Evolutionary conservation across 2,888 invertebrate genomes (phyloP).

Genomic region (Apamea epomidion): DNA sequence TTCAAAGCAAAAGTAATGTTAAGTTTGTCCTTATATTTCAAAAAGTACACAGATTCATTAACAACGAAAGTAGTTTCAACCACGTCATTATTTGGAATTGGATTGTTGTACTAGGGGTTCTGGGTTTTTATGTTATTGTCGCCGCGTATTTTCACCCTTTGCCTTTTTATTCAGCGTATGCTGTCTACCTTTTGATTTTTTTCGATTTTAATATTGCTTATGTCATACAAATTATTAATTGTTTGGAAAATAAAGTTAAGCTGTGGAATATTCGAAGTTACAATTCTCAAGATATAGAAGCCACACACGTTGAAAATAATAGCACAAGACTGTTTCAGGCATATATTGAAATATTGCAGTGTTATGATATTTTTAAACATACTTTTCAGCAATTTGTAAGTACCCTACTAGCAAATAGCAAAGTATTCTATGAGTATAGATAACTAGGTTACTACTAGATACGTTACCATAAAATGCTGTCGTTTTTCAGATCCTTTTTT

Average conservation of each 20-base stretch:
- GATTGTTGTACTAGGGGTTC: background rate
- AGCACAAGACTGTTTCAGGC: conserved; percentile 21
- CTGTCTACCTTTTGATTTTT: background rate
- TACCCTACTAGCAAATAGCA: background rate
- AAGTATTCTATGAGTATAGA: background rate
- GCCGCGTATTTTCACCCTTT: background rate
- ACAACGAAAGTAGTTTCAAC: background rate
- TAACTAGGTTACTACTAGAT: background rate
- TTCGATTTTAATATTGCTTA: conserved; percentile 25
- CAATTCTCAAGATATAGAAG: background rate
- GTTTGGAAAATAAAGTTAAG: conserved; percentile 27
- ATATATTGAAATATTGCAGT: conserved; percentile 42
- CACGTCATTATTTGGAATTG: conserved; percentile 24
- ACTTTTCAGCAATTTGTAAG: conserved; percentile 39
- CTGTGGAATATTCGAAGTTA: background rate
- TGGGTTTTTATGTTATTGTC: background rate
- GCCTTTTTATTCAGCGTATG: background rate
- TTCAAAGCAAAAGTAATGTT: conserved; percentile 11
- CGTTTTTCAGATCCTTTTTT: background rate
- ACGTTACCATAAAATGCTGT: too few relatives aligned
- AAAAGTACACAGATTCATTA: conserved; percentile 37
- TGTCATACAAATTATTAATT: background rate
- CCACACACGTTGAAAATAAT: background rate
- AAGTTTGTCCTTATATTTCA: conserved; percentile 39
- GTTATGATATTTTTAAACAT: conserved; percentile 28